These are phyloP conservation scores for Peromyscus eremicus DNA, from an alignment of 2,797 vertebrate genomes.

Conservation along the genomic window DNA sequence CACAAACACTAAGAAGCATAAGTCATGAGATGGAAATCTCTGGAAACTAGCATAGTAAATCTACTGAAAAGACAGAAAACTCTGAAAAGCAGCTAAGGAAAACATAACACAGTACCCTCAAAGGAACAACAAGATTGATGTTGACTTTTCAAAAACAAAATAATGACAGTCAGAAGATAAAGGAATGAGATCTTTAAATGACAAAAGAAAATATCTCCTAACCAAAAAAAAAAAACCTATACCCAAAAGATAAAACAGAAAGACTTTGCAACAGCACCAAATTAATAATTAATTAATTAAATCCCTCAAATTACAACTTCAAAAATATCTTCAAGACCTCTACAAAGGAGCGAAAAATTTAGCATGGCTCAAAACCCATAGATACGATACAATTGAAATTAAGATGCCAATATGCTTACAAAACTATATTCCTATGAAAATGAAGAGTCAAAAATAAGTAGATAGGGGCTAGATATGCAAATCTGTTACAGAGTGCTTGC, in stretches of 20 bases:
- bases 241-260: conserved; percentile 24
- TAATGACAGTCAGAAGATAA: conserved; percentile 49
- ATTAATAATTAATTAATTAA: not conserved
- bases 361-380: not conserved
- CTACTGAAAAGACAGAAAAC: conserved; percentile 50
- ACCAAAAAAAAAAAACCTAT: not conserved
- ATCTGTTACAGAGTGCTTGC: not conserved
- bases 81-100: conserved; percentile 45
- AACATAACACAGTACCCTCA: conserved; percentile 27
- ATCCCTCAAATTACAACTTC: conserved; percentile 56
- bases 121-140: not conserved
- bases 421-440: conserved; percentile 31
- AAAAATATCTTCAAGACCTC: not conserved
- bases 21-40: not conserved
- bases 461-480: not conserved
- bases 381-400: not conserved
- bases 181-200: conserved; percentile 6
- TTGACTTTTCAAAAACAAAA: conserved; percentile 52
- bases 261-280: conserved; percentile 28
- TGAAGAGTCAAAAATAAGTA: conserved; percentile 11
- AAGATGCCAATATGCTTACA: conserved; percentile 24
- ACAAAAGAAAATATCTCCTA: conserved; percentile 45
- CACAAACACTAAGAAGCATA: not conserved
- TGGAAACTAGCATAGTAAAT: conserved; percentile 6
- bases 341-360: not conserved